Conservation (phyloP, 2,113 vertebrate genomes). For the Blennius ocellaris region DNA sequence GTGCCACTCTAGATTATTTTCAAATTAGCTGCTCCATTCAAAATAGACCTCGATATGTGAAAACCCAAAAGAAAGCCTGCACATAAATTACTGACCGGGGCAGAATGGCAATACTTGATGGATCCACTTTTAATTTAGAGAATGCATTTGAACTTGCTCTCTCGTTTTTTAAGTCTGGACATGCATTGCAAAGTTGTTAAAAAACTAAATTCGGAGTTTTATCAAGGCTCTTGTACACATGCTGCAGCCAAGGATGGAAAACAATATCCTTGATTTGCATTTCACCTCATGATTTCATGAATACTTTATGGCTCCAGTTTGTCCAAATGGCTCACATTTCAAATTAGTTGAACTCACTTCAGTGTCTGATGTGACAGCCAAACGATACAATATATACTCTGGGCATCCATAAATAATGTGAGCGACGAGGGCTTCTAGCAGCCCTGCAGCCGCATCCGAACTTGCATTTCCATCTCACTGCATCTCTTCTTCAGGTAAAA, state of each 20-base stretch:
- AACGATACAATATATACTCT: constrained; percentile 32
- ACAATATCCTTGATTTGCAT: constrained; percentile 40
- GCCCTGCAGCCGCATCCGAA: constrained; percentile 17
- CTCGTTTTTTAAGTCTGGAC: neutral
- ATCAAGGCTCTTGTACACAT: constrained; percentile 6
- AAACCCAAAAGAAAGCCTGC: constrained; percentile 57
- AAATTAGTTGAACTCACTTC: constrained; percentile 21
- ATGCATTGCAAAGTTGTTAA: neutral
- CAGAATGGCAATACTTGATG: constrained; percentile 30
- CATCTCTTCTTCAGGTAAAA: constrained; percentile 21
- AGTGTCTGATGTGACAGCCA: constrained; percentile 28
- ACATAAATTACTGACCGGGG: constrained; percentile 60
- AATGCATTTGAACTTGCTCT: neutral
- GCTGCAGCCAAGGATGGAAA: constrained; percentile 3
- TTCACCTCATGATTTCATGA: constrained; percentile 57
- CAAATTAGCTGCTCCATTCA: constrained; percentile 72
- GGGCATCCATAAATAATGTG: constrained; percentile 44
- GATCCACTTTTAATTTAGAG: constrained; percentile 32
- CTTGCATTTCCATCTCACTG: constrained; percentile 40
- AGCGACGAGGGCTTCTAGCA: constrained; percentile 9
- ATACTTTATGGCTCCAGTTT: constrained; percentile 44
- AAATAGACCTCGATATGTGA: constrained; percentile 28
- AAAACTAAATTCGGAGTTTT: neutral
- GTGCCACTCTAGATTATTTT: constrained; percentile 73
- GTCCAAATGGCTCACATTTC: constrained; percentile 44